These are phyloP conservation scores for Drymonia ruficornis DNA, from an alignment of 2,888 invertebrate species.

Conservation along the genomic window DNA sequence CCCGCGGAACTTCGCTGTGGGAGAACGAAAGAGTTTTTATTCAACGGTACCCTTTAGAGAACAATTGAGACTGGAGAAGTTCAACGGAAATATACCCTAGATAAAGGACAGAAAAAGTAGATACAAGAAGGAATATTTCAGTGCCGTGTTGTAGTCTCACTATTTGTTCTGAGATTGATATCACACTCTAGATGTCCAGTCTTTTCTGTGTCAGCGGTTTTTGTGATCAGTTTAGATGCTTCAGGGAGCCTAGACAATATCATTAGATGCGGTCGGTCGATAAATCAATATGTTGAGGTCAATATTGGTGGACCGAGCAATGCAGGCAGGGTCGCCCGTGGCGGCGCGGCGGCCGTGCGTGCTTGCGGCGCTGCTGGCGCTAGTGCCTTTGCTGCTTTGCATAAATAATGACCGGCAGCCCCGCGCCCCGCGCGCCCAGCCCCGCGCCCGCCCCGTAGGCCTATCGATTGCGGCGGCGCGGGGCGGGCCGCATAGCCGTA, in stretches of 20 bases:
- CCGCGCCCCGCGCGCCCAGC: constrained; percentile 50
- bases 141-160: no score
- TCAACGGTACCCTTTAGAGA: constrained; percentile 28
- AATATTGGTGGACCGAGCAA: constrained; percentile 36
- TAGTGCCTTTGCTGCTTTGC: constrained; percentile 75
- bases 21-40: constrained; percentile 51
- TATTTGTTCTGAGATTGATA: constrained; percentile 12
- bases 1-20: constrained; percentile 49
- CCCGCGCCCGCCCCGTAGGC: constrained; percentile 86
- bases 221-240: neutral
- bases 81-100: constrained; percentile 1
- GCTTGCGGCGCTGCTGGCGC: constrained; percentile 46
- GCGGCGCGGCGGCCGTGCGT: constrained; percentile 29
- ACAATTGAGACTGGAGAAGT: constrained; percentile 10
- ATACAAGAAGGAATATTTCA: neutral
- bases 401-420: constrained; percentile 75
- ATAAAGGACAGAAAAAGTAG: constrained; percentile 9
- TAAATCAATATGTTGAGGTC: constrained; percentile 53
- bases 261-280: constrained; percentile 33
- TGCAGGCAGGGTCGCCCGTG: constrained; percentile 13
- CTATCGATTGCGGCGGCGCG: constrained; percentile 89
- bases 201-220: constrained; percentile 22
- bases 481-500: constrained; percentile 82
- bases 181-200: constrained; percentile 15
- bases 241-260: neutral